These are phyloP conservation scores for Drosophila aldrichi DNA, from an alignment of 2,888 invertebrate genomes.

Conservation along the genomic window DNA sequence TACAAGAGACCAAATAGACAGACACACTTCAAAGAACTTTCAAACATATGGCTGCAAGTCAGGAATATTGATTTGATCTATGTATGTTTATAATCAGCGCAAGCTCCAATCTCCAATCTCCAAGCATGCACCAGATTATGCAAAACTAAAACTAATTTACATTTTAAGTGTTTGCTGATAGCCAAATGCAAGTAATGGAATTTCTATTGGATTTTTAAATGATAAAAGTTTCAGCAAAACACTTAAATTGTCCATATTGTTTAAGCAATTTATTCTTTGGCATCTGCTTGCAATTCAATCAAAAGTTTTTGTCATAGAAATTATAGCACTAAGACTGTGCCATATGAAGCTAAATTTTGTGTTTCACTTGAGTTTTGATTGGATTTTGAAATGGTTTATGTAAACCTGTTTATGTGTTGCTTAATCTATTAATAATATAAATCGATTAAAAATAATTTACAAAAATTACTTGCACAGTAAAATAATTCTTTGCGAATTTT, in stretches of 20 bases:
- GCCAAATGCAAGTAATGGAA: background rate
- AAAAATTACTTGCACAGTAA: too few species aligned
- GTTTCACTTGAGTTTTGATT: too few species aligned
- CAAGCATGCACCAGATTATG: slow-evolving; percentile 5
- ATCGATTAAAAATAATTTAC: too few species aligned
- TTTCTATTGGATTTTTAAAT: background rate
- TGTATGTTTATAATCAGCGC: slow-evolving; percentile 10
- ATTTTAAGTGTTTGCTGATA: background rate
- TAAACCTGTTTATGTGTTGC: too few species aligned
- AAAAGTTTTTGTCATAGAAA: too few species aligned
- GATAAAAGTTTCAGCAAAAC: background rate
- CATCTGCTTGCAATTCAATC: too few species aligned
- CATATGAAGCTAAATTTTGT: too few species aligned
- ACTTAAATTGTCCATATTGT: background rate
- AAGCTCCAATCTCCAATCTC: background rate
- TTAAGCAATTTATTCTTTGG: background rate
- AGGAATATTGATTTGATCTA: slow-evolving; percentile 19
- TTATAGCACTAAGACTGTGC: too few species aligned
- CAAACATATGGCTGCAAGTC: slow-evolving; percentile 34
- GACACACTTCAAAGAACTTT: background rate
- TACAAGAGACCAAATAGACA: background rate
- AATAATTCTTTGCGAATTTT: too few species aligned
- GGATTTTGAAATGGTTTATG: too few species aligned
- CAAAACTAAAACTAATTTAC: slow-evolving; percentile 13
- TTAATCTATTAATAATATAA: too few species aligned